These are phyloP conservation scores for Proisotoma minuta DNA, from an alignment of 2,888 invertebrate genomes.

Conservation along the genomic window DNA sequence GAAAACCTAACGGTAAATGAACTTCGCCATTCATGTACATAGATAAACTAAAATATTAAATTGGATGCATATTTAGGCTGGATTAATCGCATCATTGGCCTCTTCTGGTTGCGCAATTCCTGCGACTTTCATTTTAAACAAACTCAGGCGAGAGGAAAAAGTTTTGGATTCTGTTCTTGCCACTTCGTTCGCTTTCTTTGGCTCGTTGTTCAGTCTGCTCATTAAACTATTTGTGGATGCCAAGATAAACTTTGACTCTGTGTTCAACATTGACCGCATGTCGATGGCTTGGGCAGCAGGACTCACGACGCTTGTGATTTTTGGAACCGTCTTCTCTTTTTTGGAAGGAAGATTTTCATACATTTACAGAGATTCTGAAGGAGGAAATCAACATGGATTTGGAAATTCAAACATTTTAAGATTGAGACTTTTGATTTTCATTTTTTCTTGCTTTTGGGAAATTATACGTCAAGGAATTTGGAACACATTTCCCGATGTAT, in stretches of 20 bases:
- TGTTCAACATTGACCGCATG: not conserved
- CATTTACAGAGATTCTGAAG: not conserved
- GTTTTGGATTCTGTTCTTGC: slow-evolving; percentile 15
- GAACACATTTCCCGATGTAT: slow-evolving; percentile 15
- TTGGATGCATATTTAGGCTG: slow-evolving; percentile 12
- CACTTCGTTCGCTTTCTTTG: slow-evolving; percentile 20
- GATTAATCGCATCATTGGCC: slow-evolving; percentile 21
- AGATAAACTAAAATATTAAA: not conserved
- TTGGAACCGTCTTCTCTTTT: slow-evolving; percentile 19
- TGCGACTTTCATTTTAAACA: slow-evolving; percentile 18
- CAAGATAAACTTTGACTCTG: not conserved
- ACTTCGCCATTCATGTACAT: not conserved
- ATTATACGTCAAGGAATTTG: slow-evolving; percentile 22
- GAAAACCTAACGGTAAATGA: not conserved
- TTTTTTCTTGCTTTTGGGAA: slow-evolving; percentile 28
- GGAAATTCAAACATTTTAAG: slow-evolving; percentile 12
- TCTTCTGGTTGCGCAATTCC: not conserved
- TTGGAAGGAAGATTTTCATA: slow-evolving; percentile 6
- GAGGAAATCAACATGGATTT: not conserved
- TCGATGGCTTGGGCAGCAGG: slow-evolving; percentile 20
- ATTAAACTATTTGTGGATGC: slow-evolving; percentile 6
- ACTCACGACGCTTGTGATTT: slow-evolving; percentile 19
- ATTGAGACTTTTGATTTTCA: slow-evolving; percentile 20
- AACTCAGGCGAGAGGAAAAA: slow-evolving; percentile 14
- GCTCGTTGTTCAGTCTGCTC: slow-evolving; percentile 17